phyloP scores from a whole-genome alignment of 1,140 invertebrate genomes.

The Rhagoletis zephyria region DNA sequence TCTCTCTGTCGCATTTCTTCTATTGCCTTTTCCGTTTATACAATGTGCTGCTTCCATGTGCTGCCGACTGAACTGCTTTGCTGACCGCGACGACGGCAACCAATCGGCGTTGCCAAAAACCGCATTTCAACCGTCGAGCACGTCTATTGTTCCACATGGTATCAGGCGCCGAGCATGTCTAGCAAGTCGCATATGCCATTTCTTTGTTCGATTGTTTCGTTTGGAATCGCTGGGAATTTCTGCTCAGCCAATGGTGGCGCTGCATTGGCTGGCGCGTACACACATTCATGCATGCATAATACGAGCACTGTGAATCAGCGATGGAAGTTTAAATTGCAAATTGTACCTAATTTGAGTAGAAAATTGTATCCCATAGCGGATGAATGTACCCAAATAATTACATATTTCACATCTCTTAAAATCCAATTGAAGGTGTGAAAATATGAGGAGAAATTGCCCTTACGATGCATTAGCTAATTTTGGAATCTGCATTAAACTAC shows the following conservation, averaged over 20 bases:
- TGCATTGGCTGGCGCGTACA: neutral
- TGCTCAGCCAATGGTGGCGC: neutral
- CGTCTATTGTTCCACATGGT: constrained; percentile 69
- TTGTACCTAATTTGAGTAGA: too few species aligned
- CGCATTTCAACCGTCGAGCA: constrained; percentile 65
- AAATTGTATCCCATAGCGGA: too few species aligned
- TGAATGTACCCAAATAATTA: too few species aligned
- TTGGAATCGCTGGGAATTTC: constrained; percentile 42
- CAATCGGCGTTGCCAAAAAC: constrained; percentile 71
- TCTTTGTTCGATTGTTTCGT: constrained; percentile 55
- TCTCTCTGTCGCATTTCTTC: too few species aligned
- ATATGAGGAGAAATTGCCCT: too few species aligned
- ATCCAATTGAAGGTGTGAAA: too few species aligned
- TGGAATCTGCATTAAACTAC: too few species aligned
- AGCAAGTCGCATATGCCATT: constrained; percentile 48
- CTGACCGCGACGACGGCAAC: constrained; percentile 63
- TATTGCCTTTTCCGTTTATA: too few species aligned
- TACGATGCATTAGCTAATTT: too few species aligned
- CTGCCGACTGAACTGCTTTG: neutral
- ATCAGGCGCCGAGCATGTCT: constrained; percentile 65
- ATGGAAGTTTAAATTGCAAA: neutral
- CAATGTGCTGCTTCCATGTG: too few species aligned
- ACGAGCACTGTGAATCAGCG: neutral
- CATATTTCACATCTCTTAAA: too few species aligned
- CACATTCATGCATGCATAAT: neutral